Evolutionary conservation across 2,797 vertebrate genomes (phyloP).

Genomic region (Sparidentex hasta): DNA sequence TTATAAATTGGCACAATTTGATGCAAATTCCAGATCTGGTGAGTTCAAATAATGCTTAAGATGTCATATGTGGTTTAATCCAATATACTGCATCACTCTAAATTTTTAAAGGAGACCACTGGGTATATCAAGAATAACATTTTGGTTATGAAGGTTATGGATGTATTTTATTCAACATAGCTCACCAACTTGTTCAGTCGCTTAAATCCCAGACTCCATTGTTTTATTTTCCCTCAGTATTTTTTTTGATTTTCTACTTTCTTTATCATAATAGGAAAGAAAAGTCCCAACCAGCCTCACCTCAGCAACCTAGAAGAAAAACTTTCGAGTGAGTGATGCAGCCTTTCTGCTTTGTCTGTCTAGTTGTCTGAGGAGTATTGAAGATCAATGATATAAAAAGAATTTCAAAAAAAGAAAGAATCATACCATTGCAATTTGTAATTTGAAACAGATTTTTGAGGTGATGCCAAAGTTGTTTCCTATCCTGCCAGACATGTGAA

Average conservation of each 20-base stretch:
- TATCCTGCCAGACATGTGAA: slow-evolving; percentile 1
- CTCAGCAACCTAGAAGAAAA: not conserved
- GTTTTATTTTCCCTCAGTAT: not conserved
- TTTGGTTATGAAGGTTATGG: not conserved
- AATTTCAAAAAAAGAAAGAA: no score
- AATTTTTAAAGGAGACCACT: no score
- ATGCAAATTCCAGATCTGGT: no score
- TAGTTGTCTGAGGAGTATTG: not conserved
- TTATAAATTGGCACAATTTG: no score
- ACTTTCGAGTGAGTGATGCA: not conserved
- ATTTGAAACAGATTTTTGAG: not conserved
- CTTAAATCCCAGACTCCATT: not conserved
- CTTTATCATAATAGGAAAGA: not conserved
- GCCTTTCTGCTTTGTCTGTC: not conserved
- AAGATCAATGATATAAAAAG: not conserved
- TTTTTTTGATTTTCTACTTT: not conserved
- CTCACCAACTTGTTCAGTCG: not conserved
- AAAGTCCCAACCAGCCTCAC: not conserved
- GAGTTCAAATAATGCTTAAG: no score
- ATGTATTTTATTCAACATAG: not conserved
- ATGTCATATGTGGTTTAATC: no score
- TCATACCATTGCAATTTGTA: no score
- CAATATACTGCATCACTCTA: no score
- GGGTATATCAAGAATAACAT: not conserved
- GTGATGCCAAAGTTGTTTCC: not conserved